Base-by-base conservation (phyloP, 2,888 invertebrate species). In the Cosmia pyralina region DNA sequence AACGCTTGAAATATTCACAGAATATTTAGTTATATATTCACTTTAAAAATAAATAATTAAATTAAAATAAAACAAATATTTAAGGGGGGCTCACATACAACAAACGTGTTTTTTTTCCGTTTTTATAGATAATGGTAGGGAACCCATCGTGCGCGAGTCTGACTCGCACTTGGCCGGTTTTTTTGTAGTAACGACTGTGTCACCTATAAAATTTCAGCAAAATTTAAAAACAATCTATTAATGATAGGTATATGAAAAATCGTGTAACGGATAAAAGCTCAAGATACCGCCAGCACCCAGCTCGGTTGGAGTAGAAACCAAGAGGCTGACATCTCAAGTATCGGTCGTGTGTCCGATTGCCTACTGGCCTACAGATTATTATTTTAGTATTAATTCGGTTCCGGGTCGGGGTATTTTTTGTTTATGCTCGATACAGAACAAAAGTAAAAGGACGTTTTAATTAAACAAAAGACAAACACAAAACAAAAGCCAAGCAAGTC, bases 381-480 rank as follows among this genome's bases (percentile, higher is more conserved):
- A n/a, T n/a, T n/a, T n/a, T n/a, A n/a, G n/a, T n/a, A n/a, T n/a
- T n/a, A n/a, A n/a, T n/a, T n/a, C n/a, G n/a, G 15, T 38, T 48
- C 19, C 22, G 46, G 17, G 19, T 46, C 4, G 38, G 6, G 0
- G 6, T 48, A 5, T 48, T 17, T 63, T 28, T 28, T 28, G 10
- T n/a, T 7, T 41, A 53, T 38, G 38, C 38, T 5, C 6, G 38
- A 38, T 38, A 34, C 22, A 46, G 46, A 22, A 48, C 4, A 28
- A 46, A n/a, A 28, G 1, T 11, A 15, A 48, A 22, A 1, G 50
- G 0, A 48, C 6, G 3, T 38, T 38, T 19, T 15, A 52, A 19
- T 38, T 41, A 75, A 75, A 46, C 8, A 76, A 63, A 52, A 76
- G 6, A 22, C 3, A 55, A 17, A 41, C 17, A 46, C 13, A 17